Conservation (phyloP, 2,888 invertebrate species). For the Dorcus parallelipipedus region DNA sequence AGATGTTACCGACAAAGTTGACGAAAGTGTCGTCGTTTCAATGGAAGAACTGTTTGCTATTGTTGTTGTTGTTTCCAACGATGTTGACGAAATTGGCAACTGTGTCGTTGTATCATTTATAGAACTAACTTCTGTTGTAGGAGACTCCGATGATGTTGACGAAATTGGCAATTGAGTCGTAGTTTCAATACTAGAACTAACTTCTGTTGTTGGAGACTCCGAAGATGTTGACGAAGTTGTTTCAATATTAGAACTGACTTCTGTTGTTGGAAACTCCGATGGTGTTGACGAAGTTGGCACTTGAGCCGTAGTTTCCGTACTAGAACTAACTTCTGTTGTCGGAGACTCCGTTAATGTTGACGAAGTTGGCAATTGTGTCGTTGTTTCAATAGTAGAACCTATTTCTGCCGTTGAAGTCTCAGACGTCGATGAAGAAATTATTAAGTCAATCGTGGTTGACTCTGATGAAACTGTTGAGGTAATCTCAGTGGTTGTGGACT, state of each 20-base stretch:
- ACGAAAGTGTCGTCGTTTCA: too few species aligned
- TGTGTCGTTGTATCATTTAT: not conserved
- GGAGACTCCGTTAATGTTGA: constrained; percentile 32
- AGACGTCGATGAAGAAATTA: constrained; percentile 8
- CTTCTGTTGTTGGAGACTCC: constrained; percentile 33
- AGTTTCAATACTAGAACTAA: constrained; percentile 5
- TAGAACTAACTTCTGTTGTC: too few species aligned
- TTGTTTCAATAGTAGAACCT: constrained; percentile 5
- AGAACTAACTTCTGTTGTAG: not conserved
- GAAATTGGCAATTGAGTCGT: constrained; percentile 8
- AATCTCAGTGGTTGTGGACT: not conserved
- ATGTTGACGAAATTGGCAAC: not conserved
- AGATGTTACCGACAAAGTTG: too few species aligned
- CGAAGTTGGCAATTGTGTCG: constrained; percentile 8
- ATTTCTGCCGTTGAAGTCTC: constrained; percentile 32
- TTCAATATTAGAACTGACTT: not conserved
- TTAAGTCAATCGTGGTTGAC: not conserved
- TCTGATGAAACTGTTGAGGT: constrained; percentile 2
- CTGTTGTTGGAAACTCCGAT: constrained; percentile 47
- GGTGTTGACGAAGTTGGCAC: too few species aligned
- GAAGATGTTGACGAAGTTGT: constrained; percentile 10
- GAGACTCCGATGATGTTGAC: constrained; percentile 33
- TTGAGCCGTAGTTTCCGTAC: not conserved
- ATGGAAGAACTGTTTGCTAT: too few species aligned
- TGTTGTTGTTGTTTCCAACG: too few species aligned